Evolutionary conservation across 1,140 invertebrate species (phyloP).

Genomic region (Drosophila bipectinata): DNA sequence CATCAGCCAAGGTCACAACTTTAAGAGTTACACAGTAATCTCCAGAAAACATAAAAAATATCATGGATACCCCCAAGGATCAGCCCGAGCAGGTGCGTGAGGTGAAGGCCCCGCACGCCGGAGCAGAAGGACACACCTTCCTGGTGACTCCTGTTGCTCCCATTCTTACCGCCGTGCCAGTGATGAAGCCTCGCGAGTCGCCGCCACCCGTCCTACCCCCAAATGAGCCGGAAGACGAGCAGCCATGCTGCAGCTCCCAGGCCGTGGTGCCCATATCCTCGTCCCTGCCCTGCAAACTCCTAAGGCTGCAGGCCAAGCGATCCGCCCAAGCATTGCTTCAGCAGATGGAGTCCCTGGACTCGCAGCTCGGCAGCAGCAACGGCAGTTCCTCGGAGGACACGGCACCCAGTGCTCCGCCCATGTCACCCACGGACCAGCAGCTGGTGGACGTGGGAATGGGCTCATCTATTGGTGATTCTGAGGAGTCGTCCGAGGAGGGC

Average conservation of each 20-base stretch:
- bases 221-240: conserved; percentile 28
- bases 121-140: conserved; percentile 71
- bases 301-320: conserved; percentile 71
- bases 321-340: conserved; percentile 73
- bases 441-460: conserved; percentile 78
- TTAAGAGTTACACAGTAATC: not conserved
- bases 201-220: not conserved
- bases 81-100: conserved; percentile 42
- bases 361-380: conserved; percentile 72
- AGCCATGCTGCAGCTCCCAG: conserved; percentile 64
- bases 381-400: conserved; percentile 44
- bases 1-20: conserved; percentile 46
- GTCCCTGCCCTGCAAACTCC: conserved; percentile 72
- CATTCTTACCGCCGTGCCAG: conserved; percentile 65
- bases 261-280: conserved; percentile 75
- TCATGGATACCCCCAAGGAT: conserved; percentile 13
- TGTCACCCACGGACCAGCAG: conserved; percentile 64
- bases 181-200: conserved; percentile 34
- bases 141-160: conserved; percentile 63
- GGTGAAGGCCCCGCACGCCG: conserved; percentile 55
- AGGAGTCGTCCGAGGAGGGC: conserved; percentile 77
- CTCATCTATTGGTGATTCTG: conserved; percentile 76
- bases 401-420: conserved; percentile 59
- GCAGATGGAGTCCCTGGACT: conserved; percentile 69
- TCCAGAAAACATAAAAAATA: not conserved